phyloP scores from a whole-genome alignment of 2,888 invertebrate genomes.

The Melangyna quadrimaculata region DNA sequence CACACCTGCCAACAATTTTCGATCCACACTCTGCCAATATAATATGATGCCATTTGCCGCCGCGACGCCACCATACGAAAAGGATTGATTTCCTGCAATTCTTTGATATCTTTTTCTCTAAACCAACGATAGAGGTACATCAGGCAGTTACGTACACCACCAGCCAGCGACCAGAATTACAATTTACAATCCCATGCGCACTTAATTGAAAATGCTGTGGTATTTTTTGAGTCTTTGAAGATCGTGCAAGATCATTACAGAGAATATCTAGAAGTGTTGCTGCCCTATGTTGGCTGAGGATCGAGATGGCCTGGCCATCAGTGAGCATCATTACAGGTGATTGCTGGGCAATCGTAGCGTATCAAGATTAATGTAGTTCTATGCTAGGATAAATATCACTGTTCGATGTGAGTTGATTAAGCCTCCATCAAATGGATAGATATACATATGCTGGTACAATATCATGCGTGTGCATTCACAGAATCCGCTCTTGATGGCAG shows the following conservation, averaged over 20 bases:
- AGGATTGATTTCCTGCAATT: slow-evolving; percentile 43
- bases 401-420: slow-evolving; percentile 70
- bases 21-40: not conserved
- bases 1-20: slow-evolving; percentile 68
- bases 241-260: slow-evolving; percentile 54
- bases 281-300: not conserved
- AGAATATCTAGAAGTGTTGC: slow-evolving; percentile 36
- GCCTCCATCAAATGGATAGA: slow-evolving; percentile 41
- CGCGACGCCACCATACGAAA: not conserved
- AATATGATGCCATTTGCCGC: not conserved
- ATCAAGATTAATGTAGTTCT: slow-evolving; percentile 69
- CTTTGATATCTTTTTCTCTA: slow-evolving; percentile 25
- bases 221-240: slow-evolving; percentile 57
- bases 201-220: slow-evolving; percentile 51
- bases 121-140: not conserved
- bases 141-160: not conserved
- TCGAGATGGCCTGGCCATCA: not conserved
- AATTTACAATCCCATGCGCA: slow-evolving; percentile 31
- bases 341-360: slow-evolving; percentile 47
- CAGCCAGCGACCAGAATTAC: not conserved
- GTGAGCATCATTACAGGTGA: slow-evolving; percentile 60
- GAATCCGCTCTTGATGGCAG: not conserved
- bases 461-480: not conserved
- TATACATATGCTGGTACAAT: not conserved
- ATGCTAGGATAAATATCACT: slow-evolving; percentile 67